Evolutionary conservation across 2,797 vertebrate genomes (phyloP).

Genomic region (Centroberyx gerrardi): DNA sequence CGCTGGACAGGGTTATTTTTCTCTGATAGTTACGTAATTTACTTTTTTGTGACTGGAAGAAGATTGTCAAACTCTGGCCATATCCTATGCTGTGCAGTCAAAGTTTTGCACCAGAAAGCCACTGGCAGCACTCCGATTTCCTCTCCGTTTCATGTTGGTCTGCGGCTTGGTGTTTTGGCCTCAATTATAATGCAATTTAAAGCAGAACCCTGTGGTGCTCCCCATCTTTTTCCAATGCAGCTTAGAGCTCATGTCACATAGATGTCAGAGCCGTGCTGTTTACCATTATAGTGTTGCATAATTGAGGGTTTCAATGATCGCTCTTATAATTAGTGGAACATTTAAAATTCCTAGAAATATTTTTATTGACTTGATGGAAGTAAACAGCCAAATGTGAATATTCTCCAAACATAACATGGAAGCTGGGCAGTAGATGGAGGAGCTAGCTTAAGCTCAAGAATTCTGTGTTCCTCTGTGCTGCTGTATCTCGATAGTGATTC

Average conservation of each 20-base stretch:
- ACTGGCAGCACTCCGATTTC: constrained; percentile 25
- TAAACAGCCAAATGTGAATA: constrained; percentile 13
- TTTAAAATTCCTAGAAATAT: constrained; percentile 51
- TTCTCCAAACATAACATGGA: neutral
- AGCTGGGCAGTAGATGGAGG: neutral
- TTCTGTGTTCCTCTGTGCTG: constrained; percentile 17
- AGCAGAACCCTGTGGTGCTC: constrained; percentile 58
- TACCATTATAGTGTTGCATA: constrained; percentile 56
- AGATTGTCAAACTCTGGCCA: constrained; percentile 15
- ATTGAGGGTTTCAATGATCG: constrained; percentile 49
- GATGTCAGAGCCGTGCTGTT: constrained; percentile 38
- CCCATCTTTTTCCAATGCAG: constrained; percentile 11
- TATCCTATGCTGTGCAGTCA: constrained; percentile 9
- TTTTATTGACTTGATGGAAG: constrained; percentile 36
- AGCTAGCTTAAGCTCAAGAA: neutral
- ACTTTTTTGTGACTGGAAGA: constrained; percentile 5
- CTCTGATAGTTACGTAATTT: constrained; percentile 21
- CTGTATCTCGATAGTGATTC: constrained; percentile 54
- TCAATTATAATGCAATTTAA: constrained; percentile 46
- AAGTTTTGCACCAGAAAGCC: constrained; percentile 25
- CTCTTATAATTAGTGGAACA: constrained; percentile 58
- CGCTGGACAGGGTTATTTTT: constrained; percentile 29
- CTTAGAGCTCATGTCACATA: constrained; percentile 51
- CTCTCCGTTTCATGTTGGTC: constrained; percentile 27
- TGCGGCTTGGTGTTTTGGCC: constrained; percentile 66